Conservation (phyloP, 2,113 vertebrate species). For the Sorex fumeus region DNA sequence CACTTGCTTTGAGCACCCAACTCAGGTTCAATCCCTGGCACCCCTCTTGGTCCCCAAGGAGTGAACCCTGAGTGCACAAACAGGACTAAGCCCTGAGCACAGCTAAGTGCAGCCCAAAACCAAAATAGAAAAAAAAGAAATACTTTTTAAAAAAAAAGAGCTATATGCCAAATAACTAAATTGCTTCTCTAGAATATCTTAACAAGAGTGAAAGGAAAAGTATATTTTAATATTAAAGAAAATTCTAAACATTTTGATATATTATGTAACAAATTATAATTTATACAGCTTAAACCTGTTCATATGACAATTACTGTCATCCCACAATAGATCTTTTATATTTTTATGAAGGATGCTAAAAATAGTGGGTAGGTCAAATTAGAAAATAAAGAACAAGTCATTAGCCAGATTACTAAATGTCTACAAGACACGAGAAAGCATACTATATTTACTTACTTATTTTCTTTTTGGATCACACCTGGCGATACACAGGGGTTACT, state of each 20-base stretch:
- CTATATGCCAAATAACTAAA: too few species aligned
- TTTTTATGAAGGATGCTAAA: slow-evolving; percentile 43
- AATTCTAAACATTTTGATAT: slow-evolving; percentile 29
- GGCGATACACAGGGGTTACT: too few species aligned
- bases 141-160: too few species aligned
- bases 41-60: too few species aligned
- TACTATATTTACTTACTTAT: too few species aligned
- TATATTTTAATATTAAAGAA: slow-evolving; percentile 47
- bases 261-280: slow-evolving; percentile 18
- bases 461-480: too few species aligned
- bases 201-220: not conserved
- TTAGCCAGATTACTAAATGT: not conserved
- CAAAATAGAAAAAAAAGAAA: too few species aligned
- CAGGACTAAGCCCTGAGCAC: too few species aligned
- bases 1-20: too few species aligned
- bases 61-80: too few species aligned
- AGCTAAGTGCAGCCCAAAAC: too few species aligned
- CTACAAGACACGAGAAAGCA: not conserved
- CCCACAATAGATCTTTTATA: slow-evolving; percentile 37
- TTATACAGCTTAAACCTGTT: not conserved
- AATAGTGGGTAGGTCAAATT: not conserved
- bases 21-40: too few species aligned
- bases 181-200: slow-evolving; percentile 47
- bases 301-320: slow-evolving; percentile 12
- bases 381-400: not conserved